A percentile compares a stretch with the other conserved stretches of the same genome.
Conservation (phyloP, 2,113 vertebrate genomes). For the Murina feae region DNA sequence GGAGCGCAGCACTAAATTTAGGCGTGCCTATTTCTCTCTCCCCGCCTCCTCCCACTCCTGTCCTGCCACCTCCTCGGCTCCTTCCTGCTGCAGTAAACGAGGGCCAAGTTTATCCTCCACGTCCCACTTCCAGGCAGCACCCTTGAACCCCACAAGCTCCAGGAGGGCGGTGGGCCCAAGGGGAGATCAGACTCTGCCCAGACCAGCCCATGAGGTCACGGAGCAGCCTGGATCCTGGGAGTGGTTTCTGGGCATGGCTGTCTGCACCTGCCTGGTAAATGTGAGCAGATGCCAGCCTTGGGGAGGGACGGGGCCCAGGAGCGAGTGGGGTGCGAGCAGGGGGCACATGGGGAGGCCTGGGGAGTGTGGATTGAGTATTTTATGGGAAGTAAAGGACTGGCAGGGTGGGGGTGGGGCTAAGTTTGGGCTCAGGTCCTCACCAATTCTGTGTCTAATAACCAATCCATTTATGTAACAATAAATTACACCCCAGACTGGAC, state of each 20-base stretch:
- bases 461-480: neutral
- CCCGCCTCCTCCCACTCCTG: neutral
- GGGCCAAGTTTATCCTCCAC: neutral
- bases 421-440: neutral
- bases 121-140: neutral
- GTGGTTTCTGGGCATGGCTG: neutral
- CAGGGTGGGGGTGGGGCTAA: neutral
- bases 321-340: neutral
- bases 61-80: neutral
- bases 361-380: neutral
- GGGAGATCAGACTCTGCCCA: neutral
- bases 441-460: slow-evolving; percentile 15
- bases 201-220: neutral
- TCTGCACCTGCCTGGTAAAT: neutral
- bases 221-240: neutral
- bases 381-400: neutral
- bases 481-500: neutral
- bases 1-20: neutral
- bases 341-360: neutral
- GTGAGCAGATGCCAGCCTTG: neutral
- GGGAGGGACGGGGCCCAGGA: neutral
- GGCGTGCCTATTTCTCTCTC: neutral
- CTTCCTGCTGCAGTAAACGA: neutral
- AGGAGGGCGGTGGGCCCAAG: neutral
- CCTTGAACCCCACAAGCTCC: neutral